Percentiles rank a stretch among this genome's conserved stretches.
Conservation (phyloP, 2,113 vertebrate species). For the Erpornis zantholeuca region DNA sequence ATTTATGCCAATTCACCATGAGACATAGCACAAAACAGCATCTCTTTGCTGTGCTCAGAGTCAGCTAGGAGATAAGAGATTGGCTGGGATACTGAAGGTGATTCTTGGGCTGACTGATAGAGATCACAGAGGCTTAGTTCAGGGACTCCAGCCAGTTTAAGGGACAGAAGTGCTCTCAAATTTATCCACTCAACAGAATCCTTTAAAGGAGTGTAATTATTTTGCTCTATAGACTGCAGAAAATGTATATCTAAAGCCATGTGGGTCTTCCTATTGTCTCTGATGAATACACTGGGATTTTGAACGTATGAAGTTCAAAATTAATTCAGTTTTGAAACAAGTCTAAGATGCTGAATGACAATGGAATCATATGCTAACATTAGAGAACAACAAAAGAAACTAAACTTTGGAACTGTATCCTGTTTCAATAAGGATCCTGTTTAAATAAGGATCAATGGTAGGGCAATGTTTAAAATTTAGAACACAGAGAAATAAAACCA, state of each 20-base stretch:
- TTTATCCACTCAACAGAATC: neutral
- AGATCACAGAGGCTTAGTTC: slow-evolving; percentile 9
- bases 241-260: neutral
- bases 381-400: neutral
- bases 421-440: neutral
- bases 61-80: slow-evolving; percentile 1
- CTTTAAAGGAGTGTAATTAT: neutral
- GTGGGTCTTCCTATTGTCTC: neutral
- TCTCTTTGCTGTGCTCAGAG: neutral
- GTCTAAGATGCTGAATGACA: neutral
- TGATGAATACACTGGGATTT: neutral
- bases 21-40: neutral
- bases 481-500: neutral
- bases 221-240: neutral
- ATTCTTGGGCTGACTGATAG: slow-evolving; percentile 17
- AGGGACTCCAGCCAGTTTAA: slow-evolving; percentile 13
- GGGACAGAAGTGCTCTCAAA: neutral
- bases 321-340: neutral
- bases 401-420: neutral
- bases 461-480: neutral
- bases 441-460: neutral
- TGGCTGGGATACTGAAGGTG: neutral
- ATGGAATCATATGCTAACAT: neutral
- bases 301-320: neutral
- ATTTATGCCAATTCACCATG: neutral